Evolutionary conservation across 2,888 invertebrate species (phyloP).

Genomic region (Eristalis tenax): DNA sequence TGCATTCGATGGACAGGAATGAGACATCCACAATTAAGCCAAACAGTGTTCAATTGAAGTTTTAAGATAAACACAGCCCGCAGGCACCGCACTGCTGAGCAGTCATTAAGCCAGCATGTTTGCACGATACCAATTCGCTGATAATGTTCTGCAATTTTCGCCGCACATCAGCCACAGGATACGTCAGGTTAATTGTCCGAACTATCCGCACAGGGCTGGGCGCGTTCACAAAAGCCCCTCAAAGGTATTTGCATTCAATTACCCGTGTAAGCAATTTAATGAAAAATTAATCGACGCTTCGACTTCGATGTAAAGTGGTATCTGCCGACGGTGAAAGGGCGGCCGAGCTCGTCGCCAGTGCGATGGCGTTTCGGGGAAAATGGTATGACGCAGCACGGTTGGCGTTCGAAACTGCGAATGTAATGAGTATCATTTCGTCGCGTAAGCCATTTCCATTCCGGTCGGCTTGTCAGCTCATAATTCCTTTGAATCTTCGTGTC

Average conservation of each 20-base stretch:
- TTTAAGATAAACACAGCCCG: not conserved
- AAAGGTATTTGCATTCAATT: slow-evolving; percentile 31
- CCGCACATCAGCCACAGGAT: not conserved
- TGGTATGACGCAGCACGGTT: not conserved
- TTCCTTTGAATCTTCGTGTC: not conserved
- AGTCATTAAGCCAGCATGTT: not conserved
- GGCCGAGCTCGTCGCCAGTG: not conserved
- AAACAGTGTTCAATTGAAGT: not conserved
- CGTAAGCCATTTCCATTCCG: slow-evolving; percentile 45
- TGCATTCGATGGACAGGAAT: not conserved
- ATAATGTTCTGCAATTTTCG: not conserved
- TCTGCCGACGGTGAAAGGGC: not conserved
- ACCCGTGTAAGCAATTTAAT: slow-evolving; percentile 16
- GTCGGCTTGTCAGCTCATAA: not conserved
- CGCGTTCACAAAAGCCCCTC: not conserved
- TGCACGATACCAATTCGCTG: not conserved
- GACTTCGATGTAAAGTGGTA: slow-evolving; percentile 9
- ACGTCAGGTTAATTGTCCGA: not conserved
- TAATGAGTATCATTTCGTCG: slow-evolving; percentile 16
- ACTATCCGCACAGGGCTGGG: not conserved
- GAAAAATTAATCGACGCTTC: slow-evolving; percentile 50
- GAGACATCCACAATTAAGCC: not conserved
- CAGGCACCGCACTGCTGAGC: not conserved
- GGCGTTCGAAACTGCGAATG: slow-evolving; percentile 11
- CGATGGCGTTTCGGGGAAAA: not conserved